Evolutionary conservation across 2,113 vertebrate genomes (phyloP).

Genomic region (Varanus komodoensis): DNA sequence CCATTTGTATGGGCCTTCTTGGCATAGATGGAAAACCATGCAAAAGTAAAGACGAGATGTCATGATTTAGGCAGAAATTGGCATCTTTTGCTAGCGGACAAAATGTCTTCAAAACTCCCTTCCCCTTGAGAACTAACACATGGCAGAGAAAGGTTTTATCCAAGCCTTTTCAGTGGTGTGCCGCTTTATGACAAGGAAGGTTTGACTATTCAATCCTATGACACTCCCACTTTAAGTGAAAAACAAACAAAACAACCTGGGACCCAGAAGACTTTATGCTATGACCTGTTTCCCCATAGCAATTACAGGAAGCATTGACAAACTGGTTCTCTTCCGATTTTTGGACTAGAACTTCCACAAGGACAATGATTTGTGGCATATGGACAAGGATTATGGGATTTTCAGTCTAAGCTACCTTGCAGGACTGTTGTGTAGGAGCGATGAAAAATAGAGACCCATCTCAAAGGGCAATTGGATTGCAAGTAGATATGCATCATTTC

Average conservation of each 20-base stretch:
- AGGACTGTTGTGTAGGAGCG: too few relatives aligned
- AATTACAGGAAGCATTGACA: neutral
- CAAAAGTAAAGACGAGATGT: slow-evolving; percentile 26
- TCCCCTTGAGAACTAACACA: neutral
- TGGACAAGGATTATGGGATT: neutral
- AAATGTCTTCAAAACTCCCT: neutral
- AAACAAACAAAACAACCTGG: too few relatives aligned
- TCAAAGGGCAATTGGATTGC: too few relatives aligned
- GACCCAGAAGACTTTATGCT: neutral
- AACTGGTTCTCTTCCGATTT: neutral
- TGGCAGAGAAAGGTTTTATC: neutral
- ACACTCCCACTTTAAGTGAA: neutral
- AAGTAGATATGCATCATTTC: neutral
- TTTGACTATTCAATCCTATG: neutral
- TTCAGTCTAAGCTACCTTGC: too few relatives aligned
- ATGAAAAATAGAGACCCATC: too few relatives aligned
- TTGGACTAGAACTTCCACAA: neutral
- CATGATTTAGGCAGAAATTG: neutral
- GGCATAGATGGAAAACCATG: slow-evolving; percentile 61
- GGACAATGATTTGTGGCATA: neutral
- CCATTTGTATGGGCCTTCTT: slow-evolving; percentile 47
- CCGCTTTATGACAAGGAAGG: neutral
- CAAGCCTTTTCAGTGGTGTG: neutral
- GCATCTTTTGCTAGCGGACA: neutral
- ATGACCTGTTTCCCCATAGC: neutral